Conservation (phyloP, 2,888 invertebrate species). For the Brachypterus glaber region DNA sequence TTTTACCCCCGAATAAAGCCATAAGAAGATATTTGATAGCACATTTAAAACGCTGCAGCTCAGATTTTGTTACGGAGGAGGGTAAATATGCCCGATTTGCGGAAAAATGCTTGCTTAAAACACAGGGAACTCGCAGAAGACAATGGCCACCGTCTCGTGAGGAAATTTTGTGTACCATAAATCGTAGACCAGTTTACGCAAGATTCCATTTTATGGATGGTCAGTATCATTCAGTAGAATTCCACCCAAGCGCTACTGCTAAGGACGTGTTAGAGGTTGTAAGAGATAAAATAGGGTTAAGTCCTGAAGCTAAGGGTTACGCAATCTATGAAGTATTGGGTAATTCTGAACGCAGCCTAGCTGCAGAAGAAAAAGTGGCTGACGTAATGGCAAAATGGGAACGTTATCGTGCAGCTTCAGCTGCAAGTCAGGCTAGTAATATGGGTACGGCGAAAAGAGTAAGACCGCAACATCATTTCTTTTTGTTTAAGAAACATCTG, state of each 20-base stretch:
- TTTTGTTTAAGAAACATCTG: conserved; percentile 73
- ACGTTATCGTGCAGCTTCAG: conserved; percentile 62
- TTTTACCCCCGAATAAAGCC: conserved; percentile 77
- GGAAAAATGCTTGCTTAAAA: conserved; percentile 70
- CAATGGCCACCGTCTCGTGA: conserved; percentile 87
- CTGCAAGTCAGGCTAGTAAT: conserved; percentile 40
- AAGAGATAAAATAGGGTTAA: conserved; percentile 80
- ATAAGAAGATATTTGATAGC: conserved; percentile 79
- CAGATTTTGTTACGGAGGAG: conserved; percentile 83
- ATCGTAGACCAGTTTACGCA: conserved; percentile 81
- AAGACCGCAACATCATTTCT: conserved; percentile 53
- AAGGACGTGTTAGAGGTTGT: conserved; percentile 81
- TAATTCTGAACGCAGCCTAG: conserved; percentile 74
- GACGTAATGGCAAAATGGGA: conserved; percentile 97
- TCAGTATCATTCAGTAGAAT: conserved; percentile 89
- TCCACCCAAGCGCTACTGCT: conserved; percentile 88
- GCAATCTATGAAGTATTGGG: conserved; percentile 88
- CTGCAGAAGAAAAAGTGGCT: conserved; percentile 79
- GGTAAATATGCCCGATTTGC: conserved; percentile 90
- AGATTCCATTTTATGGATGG: conserved; percentile 89
- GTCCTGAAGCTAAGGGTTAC: conserved; percentile 67
- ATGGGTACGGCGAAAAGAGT: conserved; percentile 35
- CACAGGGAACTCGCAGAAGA: conserved; percentile 66
- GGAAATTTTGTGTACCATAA: conserved; percentile 87
- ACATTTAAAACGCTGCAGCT: conserved; percentile 80